Evolutionary conservation across 1,140 invertebrate species (phyloP), one percentile per base, ranked within the genome.

Genomic region (Anagrus nilaparvatae): DNA sequence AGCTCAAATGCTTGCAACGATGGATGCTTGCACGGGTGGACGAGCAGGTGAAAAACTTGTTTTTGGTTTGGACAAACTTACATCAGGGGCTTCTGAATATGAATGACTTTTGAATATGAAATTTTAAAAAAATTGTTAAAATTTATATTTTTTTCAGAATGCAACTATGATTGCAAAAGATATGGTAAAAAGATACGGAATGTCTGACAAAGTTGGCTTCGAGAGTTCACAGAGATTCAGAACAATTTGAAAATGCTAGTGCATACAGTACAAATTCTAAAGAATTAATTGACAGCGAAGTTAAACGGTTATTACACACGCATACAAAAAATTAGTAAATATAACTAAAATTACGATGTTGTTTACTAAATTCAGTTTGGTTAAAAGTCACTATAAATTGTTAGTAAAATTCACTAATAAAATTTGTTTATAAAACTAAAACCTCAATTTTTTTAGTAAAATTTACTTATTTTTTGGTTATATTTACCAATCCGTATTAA

Each of bases 1-100:
- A 62, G 69, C 82, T 10, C 87, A 98, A 69, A 70, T 98, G 47
- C 66, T 96, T 25, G 95, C 96, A 0, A 78, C 78, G 67, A 87
- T 99, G 81, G 96, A 99, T 71, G 85, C 87, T 1, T 82, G 88
- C 74, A 96, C 99, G 92, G 96, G 95, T 12, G 96, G 96, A 1
- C 70, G 95, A 52, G 95, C 90, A 2, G 96, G 93, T 8, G 96
- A 99, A 71, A 95, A 99, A 63, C 61, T 99, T 0, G 81, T 95
- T 46, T 97, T 95, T 73, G 96, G 96, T 2, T 61, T 76, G 1
- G 94, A 99, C 1, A 93, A 93, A 73, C 84, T 99, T 20, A 98
- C 95, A 0, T 90, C 90, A n/a, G 91, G 87, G 73, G 80, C 84
- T 14, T 70, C 74, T 4, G 71, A 62, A 56, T 86, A 90, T 62